phyloP scores from a whole-genome alignment of 2,888 invertebrate species.

The Choreutis nemorana region DNA sequence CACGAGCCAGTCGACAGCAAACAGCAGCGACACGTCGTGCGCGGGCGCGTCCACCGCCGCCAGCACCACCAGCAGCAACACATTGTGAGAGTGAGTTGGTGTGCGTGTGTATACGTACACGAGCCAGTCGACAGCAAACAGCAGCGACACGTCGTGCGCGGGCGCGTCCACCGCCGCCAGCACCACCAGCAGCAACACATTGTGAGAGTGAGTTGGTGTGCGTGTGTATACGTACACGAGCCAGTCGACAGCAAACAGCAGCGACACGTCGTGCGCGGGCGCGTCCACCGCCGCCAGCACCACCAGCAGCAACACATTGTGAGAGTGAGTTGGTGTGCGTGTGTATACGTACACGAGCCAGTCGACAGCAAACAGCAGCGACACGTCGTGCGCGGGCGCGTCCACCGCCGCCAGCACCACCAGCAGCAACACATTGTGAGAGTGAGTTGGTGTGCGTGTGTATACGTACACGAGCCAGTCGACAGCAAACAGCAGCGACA shows the following conservation, averaged over 20 bases:
- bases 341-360: slow-evolving; percentile 91
- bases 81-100: no score
- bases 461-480: slow-evolving; percentile 91
- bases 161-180: slow-evolving; percentile 85
- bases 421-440: slow-evolving; percentile 79
- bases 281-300: slow-evolving; percentile 84
- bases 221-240: slow-evolving; percentile 87
- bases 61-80: slow-evolving; percentile 80
- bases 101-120: slow-evolving; percentile 87
- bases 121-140: slow-evolving; percentile 91
- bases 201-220: no score
- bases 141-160: slow-evolving; percentile 78
- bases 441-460: no score
- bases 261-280: slow-evolving; percentile 80
- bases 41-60: slow-evolving; percentile 84
- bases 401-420: slow-evolving; percentile 85
- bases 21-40: slow-evolving; percentile 81
- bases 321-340: no score
- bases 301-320: slow-evolving; percentile 81
- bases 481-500: slow-evolving; percentile 83
- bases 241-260: slow-evolving; percentile 90
- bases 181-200: slow-evolving; percentile 82
- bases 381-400: slow-evolving; percentile 82
- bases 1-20: slow-evolving; percentile 93
- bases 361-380: slow-evolving; percentile 84